Evolutionary conservation across 2,888 invertebrate species (phyloP), one percentile per base, ranked within the genome.

Genomic region (Drosophila cognata): DNA sequence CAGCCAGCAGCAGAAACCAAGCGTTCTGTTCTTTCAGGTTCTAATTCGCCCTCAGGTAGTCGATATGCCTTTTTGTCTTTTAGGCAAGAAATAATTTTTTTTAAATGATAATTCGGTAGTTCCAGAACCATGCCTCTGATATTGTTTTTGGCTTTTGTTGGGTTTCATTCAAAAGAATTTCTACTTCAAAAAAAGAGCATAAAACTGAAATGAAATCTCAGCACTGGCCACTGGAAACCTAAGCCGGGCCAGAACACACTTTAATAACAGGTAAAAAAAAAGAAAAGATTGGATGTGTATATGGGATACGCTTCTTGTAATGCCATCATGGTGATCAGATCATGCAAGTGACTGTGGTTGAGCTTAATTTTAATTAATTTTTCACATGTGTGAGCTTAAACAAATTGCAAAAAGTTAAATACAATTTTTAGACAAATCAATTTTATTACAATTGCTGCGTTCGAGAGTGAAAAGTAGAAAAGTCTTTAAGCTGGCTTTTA

Each of bases 111-210:
- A 76, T 80, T 72, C 72, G 77, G 81, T 80, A 80, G 71, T 53
- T 57, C 10, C 53, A 21, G 28, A 60, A 56, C 46, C 46, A 52
- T 58, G 59, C 46, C 55, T 41, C 41, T 33, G 38, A 72, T 61
- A 56, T 62, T 65, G 33, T 51, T 48, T 52, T 52, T 48, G 78
- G 80, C 78, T 66, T 76, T 79, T 79, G 68, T 79, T 79, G 48
- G 81, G 78, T 81, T 78, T 80, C 81, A 81, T 80, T 80, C 78
- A 67, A 77, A 70, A 71, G 66, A 74, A 73, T 55, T 62, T 77
- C 46, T 21, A 21, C 21, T 59, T 62, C 1, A 56, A 33, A 57
- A 50, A 28, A 53, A 18, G 36, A 55, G 55, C 51, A 59, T 1
- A 53, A 55, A 56, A 50, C 59, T 48, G 60, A 76, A 62, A 70